Base-by-base conservation (phyloP, 1,140 invertebrate species). In the Hycleus phaleratus region DNA sequence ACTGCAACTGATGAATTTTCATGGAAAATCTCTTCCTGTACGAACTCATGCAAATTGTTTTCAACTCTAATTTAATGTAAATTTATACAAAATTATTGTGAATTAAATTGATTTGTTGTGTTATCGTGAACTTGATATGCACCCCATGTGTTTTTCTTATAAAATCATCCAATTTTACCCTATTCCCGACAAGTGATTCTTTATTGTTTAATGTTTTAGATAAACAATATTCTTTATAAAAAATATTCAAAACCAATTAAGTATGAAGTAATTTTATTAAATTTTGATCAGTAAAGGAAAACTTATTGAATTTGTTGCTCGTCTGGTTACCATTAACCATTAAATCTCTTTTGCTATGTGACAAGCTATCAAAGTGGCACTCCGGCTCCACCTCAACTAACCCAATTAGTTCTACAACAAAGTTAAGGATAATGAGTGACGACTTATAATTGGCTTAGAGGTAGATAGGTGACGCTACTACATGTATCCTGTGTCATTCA, bases 361-460 rank as follows among this genome's bases (percentile, higher is more conserved):
- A 42, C 40, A 42, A 54, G 32, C 55, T 48, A 49, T 32, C 32
- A 32, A 32, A 32, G 32, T 32, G 32, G 32, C 32, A 32, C 32
- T 32, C 32, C 7, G 32, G 32, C 32, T 5, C 32, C 32, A 7
- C 32, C 32, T 32, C 32, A 26, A 59, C 51, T 67, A 67, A 69
- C 60, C 50, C 43, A 62, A 68, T 70, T 70, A 70, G 61, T 62
- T 60, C 56, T 42, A 50, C 51, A 67, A 56, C 60, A 51, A 64
- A 68, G 66, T 67, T 68, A 66, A 66, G 68, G 58, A 32, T 72
- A 72, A 72, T 71, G 66, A 71, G 67, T 66, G 69, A 67, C 63
- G 68, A 71, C 63, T 68, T 43, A 49, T 72, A 72, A 72, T 72
- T 69, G 60, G 60, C 65, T 72, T 72, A 70, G 61, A 62, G 58